A percentile compares a stretch with the other conserved stretches of the same genome.
Conservation (phyloP, 2,888 invertebrate genomes). For the Anoplius nigerrimus region DNA sequence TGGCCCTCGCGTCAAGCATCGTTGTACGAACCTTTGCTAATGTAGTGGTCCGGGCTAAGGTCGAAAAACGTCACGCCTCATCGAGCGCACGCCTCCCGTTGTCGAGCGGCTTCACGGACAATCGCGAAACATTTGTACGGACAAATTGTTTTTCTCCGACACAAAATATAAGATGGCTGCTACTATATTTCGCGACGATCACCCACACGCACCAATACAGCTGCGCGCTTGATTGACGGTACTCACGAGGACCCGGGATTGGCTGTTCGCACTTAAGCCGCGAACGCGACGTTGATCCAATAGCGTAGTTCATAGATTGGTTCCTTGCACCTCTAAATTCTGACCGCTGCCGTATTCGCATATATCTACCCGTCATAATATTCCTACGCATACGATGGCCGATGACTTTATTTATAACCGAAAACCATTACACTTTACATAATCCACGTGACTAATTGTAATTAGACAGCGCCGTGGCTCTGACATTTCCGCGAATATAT, state of each 20-base stretch:
- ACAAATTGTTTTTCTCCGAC: slow-evolving; percentile 74
- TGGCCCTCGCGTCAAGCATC: slow-evolving; percentile 26
- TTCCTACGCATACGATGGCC: too few species aligned
- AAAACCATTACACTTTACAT: too few species aligned
- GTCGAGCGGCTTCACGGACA: slow-evolving; percentile 69
- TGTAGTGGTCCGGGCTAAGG: slow-evolving; percentile 72
- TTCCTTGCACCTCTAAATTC: too few species aligned
- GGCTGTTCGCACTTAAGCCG: slow-evolving; percentile 44
- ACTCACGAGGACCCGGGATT: slow-evolving; percentile 45
- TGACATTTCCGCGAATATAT: too few species aligned
- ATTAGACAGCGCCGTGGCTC: too few species aligned
- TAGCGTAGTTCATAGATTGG: too few species aligned
- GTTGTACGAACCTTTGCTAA: slow-evolving; percentile 73
- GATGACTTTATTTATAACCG: too few species aligned
- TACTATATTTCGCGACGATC: slow-evolving; percentile 67
- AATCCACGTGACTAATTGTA: too few species aligned
- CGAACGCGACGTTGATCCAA: slow-evolving; percentile 16
- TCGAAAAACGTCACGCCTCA: slow-evolving; percentile 73
- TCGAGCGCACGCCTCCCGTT: slow-evolving; percentile 69
- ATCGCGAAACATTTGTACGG: slow-evolving; percentile 72
- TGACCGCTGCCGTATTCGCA: too few species aligned
- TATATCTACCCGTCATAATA: too few species aligned
- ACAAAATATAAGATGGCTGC: slow-evolving; percentile 76
- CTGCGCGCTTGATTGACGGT: slow-evolving; percentile 44
- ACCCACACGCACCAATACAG: slow-evolving; percentile 46